phyloP scores from a whole-genome alignment of 2,113 vertebrate species.

The Sceloporus tristichus region DNA sequence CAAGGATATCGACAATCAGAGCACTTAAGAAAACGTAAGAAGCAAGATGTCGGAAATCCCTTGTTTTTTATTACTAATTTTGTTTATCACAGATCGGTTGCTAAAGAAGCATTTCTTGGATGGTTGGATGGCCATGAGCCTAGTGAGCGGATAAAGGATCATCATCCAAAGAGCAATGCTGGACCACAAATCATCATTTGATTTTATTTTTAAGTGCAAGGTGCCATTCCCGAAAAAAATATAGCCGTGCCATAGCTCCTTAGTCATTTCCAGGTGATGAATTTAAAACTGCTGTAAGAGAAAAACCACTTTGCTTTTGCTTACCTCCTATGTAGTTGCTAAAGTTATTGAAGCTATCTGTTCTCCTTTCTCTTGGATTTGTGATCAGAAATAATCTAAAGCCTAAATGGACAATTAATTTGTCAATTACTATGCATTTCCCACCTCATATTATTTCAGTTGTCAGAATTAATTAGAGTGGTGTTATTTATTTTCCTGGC shows the following conservation, averaged over 20 bases:
- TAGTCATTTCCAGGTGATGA: conserved; percentile 69
- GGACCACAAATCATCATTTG: conserved; percentile 62
- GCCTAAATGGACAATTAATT: too few relatives aligned
- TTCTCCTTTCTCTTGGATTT: conserved; percentile 61
- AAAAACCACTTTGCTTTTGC: conserved; percentile 63
- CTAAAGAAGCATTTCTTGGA: conserved; percentile 59
- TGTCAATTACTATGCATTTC: too few relatives aligned
- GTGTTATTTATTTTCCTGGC: too few relatives aligned
- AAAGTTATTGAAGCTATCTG: conserved; percentile 79
- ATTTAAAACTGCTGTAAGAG: conserved; percentile 77
- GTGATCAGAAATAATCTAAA: too few relatives aligned
- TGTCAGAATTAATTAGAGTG: too few relatives aligned
- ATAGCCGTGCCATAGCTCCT: conserved; percentile 75
- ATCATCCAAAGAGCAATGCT: conserved; percentile 59
- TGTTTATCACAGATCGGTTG: conserved; percentile 54
- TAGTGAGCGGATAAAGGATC: conserved; percentile 60
- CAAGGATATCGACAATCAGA: not conserved
- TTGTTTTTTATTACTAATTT: conserved; percentile 67
- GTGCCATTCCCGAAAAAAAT: conserved; percentile 68
- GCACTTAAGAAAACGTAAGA: conserved; percentile 12
- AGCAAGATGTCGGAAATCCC: not conserved
- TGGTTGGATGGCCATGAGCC: conserved; percentile 49
- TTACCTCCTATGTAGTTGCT: conserved; percentile 61
- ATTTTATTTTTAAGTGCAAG: conserved; percentile 60
- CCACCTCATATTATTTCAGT: too few relatives aligned